Conservation (phyloP, 2,113 vertebrate genomes). For the Gorsachius goisagi region DNA sequence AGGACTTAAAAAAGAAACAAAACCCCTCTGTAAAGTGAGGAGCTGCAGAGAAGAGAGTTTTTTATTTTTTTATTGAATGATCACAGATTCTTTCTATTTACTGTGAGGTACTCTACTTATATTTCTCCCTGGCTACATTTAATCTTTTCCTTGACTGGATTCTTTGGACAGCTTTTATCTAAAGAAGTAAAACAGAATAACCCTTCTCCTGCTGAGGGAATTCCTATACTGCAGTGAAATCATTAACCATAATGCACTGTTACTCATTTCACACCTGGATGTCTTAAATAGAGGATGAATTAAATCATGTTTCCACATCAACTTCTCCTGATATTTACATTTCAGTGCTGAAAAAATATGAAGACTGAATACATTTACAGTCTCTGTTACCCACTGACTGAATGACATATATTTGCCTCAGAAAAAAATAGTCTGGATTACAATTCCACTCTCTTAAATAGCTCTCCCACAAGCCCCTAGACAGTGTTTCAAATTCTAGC, state of each 20-base stretch:
- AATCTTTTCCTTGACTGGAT: background rate
- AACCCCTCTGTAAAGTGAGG: background rate
- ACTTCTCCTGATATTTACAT: conserved; percentile 8
- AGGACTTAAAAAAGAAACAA: background rate
- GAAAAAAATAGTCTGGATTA: conserved; percentile 5
- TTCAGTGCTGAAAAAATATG: background rate
- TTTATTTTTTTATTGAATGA: background rate
- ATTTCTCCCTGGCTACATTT: conserved; percentile 6
- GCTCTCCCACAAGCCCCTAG: background rate
- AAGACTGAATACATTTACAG: conserved; percentile 5
- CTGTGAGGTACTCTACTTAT: background rate
- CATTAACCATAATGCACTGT: conserved; percentile 14
- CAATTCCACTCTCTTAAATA: background rate
- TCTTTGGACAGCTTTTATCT: conserved; percentile 9
- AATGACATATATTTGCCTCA: background rate
- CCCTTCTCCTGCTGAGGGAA: background rate
- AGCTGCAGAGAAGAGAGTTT: background rate
- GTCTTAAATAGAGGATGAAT: conserved; percentile 26
- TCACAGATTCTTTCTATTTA: background rate
- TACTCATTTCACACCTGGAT: conserved; percentile 10
- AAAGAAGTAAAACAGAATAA: conserved; percentile 18
- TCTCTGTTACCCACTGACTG: background rate
- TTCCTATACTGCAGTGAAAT: background rate
- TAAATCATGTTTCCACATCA: conserved; percentile 8
- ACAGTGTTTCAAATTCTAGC: conserved; percentile 9